Evolutionary conservation across 2,113 vertebrate genomes (phyloP).

Genomic region (Paradisaea rubra): DNA sequence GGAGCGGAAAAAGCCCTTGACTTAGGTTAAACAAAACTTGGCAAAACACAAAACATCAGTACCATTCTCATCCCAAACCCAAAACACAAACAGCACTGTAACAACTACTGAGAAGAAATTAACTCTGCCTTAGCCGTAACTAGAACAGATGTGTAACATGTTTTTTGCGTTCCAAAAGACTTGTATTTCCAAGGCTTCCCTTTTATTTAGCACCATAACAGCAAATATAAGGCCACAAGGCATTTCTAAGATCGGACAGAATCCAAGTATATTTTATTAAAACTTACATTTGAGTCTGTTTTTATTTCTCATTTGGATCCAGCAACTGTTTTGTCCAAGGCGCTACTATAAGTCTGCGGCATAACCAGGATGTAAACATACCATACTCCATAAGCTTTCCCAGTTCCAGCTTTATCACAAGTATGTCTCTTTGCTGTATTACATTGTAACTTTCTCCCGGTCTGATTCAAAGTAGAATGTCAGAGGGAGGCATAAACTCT

Average conservation of each 20-base stretch:
- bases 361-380: not conserved
- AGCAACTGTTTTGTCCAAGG: not conserved
- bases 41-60: not conserved
- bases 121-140: not conserved
- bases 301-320: not conserved
- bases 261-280: not conserved
- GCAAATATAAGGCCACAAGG: not conserved
- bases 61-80: fast-evolving
- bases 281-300: not conserved
- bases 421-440: not conserved
- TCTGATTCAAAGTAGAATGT: not conserved
- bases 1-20: not conserved
- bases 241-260: not conserved
- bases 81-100: not conserved
- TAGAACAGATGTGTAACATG: not conserved
- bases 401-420: not conserved
- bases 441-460: not conserved
- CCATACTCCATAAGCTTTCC: not conserved
- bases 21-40: not conserved
- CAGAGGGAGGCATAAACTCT: not conserved
- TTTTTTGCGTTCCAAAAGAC: not conserved
- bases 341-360: not conserved
- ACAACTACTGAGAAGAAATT: not conserved
- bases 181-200: not conserved
- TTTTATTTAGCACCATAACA: not conserved